These are phyloP conservation scores for Acanthurus lineatus DNA, from an alignment of 2,797 vertebrate genomes.

Conservation along the genomic window DNA sequence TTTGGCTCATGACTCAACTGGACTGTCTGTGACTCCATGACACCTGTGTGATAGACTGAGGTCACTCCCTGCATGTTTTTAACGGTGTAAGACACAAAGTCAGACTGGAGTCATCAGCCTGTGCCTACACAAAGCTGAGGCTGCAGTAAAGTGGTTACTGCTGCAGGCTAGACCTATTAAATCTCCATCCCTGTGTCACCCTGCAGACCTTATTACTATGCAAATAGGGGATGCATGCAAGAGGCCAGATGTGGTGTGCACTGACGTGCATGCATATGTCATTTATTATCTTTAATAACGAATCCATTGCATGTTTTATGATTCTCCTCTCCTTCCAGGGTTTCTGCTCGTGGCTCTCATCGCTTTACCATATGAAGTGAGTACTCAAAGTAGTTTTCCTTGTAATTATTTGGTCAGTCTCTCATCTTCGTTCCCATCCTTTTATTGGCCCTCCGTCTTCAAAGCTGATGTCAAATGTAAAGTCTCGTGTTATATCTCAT, in stretches of 20 bases:
- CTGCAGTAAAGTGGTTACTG: slow-evolving; percentile 74
- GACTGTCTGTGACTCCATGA: slow-evolving; percentile 63
- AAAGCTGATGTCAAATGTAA: slow-evolving; percentile 77
- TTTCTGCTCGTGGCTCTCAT: slow-evolving; percentile 96
- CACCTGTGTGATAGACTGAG: slow-evolving; percentile 76
- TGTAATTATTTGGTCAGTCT: slow-evolving; percentile 52
- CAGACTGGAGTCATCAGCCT: slow-evolving; percentile 69
- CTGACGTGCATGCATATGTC: slow-evolving; percentile 52
- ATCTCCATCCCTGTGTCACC: slow-evolving; percentile 59
- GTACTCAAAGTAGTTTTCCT: slow-evolving; percentile 73
- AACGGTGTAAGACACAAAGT: slow-evolving; percentile 66
- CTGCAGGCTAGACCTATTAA: slow-evolving; percentile 81
- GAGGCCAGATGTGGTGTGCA: slow-evolving; percentile 61
- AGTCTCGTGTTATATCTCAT: slow-evolving; percentile 78
- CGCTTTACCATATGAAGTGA: slow-evolving; percentile 98
- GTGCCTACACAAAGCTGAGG: slow-evolving; percentile 70
- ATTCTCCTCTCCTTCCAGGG: slow-evolving; percentile 86
- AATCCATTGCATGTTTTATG: slow-evolving; percentile 58
- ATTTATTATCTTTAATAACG: slow-evolving; percentile 67
- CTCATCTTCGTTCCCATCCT: slow-evolving; percentile 50
- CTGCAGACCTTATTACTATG: slow-evolving; percentile 69
- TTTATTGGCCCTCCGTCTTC: slow-evolving; percentile 63
- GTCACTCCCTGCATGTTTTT: slow-evolving; percentile 69
- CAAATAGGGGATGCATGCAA: slow-evolving; percentile 67
- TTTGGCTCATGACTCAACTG: slow-evolving; percentile 67